Evolutionary conservation across 2,888 invertebrate genomes (phyloP).

Genomic region (Nesidiocoris tenuis): DNA sequence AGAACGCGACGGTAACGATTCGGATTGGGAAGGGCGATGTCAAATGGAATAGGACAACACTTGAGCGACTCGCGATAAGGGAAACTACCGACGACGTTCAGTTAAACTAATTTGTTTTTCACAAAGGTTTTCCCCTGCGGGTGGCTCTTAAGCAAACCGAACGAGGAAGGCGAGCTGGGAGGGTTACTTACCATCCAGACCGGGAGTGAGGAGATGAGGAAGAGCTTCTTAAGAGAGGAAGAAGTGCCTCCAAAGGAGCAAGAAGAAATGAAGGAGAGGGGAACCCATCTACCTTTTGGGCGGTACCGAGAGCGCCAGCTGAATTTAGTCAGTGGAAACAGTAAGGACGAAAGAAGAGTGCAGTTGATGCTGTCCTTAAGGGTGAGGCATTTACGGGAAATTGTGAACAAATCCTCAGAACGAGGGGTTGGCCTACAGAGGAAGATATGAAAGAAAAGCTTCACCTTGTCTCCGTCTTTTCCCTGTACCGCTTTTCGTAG

Average conservation of each 20-base stretch:
- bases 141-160: background rate
- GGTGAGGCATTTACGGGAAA: constrained; percentile 17
- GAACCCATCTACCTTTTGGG: background rate
- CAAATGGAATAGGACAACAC: background rate
- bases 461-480: background rate
- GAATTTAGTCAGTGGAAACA: background rate
- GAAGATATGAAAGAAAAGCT: constrained; percentile 12
- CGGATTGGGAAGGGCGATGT: background rate
- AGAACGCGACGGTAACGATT: background rate
- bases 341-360: background rate
- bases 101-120: background rate
- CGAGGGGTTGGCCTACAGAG: background rate
- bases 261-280: too few relatives aligned
- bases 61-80: background rate
- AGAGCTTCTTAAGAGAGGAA: background rate
- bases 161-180: background rate
- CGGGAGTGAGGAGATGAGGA: background rate
- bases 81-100: background rate
- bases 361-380: background rate
- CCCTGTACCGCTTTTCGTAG: background rate
- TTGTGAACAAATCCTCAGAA: constrained; percentile 37
- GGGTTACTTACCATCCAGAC: background rate
- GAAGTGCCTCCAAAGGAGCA: too few relatives aligned
- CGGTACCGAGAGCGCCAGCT: background rate
- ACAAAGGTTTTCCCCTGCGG: background rate